Base-by-base conservation (phyloP, 1,140 invertebrate species). In the Drosophila sproati region DNA sequence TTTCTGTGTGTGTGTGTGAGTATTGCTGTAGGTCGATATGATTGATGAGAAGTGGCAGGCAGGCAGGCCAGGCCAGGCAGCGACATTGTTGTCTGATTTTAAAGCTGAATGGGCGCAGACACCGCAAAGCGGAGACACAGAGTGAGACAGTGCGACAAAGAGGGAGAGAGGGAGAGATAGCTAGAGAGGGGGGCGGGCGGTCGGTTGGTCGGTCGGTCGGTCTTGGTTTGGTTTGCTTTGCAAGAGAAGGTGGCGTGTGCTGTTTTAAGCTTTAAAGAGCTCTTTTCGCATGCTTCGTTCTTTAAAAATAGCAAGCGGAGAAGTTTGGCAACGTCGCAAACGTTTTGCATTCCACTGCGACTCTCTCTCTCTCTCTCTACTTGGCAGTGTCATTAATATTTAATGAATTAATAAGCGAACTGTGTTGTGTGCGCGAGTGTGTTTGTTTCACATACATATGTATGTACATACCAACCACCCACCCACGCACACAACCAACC, bases 341-440 rank as follows among this genome's bases (percentile, higher is more conserved):
- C 28, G 29, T 52, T 34, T 31, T 69, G 45, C 48, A 39, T 45
- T 20, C 29, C 45, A 28, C 64, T 57, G 54, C 31, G 8, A 4
- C 45, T n/a, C 6, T 10, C 35, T 20, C 10, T 4, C 39, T 43
- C 10, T n/a, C 3, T 43, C 12, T 43, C 45, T 20, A 29, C 6
- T 32, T 59, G 20, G 10, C 6, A 3, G 61, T 68, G 47, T 47
- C 82, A 82, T 86, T 87, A 86, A 86, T 86, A 86, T 86, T 81
- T 86, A 75, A 86, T 86, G 78, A 78, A 86, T 86, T 76, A 86
- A 82, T 78, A 86, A 85, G 72, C 74, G 67, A 60, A 34, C 32
- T 4, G n/a, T 50, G 45, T 35, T 54, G 54, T 75, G 41, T 50
- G 6, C 35, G 61, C 61, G 68, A 68, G 61, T 31, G 51, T 75